A percentile compares a stretch with the other conserved stretches of the same genome.
Evolutionary conservation across 2,113 vertebrate genomes (phyloP).

Genomic region (Fregetta grallaria): DNA sequence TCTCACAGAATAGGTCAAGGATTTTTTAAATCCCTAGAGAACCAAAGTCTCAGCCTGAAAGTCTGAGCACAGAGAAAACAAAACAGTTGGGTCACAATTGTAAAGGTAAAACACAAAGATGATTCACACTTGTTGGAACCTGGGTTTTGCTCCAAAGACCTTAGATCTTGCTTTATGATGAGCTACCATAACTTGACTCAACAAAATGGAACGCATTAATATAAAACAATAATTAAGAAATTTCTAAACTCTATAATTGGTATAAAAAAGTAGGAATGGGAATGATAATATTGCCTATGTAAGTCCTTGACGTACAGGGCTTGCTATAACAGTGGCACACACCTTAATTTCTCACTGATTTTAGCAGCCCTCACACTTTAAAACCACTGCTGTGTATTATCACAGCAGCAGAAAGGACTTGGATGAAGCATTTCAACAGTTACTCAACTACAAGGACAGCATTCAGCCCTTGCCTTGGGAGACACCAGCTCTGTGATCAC

Average conservation of each 20-base stretch:
- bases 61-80: neutral
- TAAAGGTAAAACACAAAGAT: neutral
- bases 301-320: neutral
- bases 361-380: neutral
- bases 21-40: neutral
- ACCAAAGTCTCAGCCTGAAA: neutral
- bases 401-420: neutral
- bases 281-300: neutral
- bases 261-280: neutral
- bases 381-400: neutral
- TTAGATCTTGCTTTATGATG: neutral
- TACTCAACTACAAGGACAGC: neutral
- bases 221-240: neutral
- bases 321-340: neutral
- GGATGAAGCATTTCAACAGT: conserved; percentile 6
- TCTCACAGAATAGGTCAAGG: neutral
- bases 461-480: conserved; percentile 31
- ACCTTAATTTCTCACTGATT: neutral
- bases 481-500: conserved; percentile 53
- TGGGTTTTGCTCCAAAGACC: neutral
- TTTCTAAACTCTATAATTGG: neutral
- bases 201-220: neutral
- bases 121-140: neutral
- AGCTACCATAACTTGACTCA: neutral
- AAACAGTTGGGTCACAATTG: neutral